These are phyloP conservation scores for Odontocerum albicorne DNA, from an alignment of 2,888 invertebrate genomes.

Conservation along the genomic window DNA sequence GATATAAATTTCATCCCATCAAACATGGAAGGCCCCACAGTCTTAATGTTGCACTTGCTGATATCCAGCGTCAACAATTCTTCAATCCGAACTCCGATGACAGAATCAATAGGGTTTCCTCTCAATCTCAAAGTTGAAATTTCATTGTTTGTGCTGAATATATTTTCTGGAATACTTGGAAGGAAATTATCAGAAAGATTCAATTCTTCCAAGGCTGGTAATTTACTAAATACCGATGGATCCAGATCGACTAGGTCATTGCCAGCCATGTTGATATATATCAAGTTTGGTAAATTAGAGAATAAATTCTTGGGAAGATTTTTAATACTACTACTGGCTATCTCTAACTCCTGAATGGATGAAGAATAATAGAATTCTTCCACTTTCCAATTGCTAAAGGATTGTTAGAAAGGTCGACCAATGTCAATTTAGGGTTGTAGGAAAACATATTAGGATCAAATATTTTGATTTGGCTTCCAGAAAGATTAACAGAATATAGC, in stretches of 20 bases:
- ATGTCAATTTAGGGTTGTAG: constrained; percentile 64
- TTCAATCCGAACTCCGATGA: constrained; percentile 62
- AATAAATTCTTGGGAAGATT: constrained; percentile 67
- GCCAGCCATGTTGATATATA: constrained; percentile 68
- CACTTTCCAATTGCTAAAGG: constrained; percentile 52
- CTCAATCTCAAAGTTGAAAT: constrained; percentile 69
- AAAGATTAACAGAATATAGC: constrained; percentile 69
- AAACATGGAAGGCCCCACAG: constrained; percentile 67
- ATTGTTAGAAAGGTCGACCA: constrained; percentile 68
- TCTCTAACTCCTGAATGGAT: constrained; percentile 69
- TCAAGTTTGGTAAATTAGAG: constrained; percentile 63
- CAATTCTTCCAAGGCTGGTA: constrained; percentile 68
- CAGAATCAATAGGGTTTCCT: constrained; percentile 66
- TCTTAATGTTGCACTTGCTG: constrained; percentile 67
- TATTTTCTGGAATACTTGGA: constrained; percentile 60
- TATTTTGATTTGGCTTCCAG: constrained; percentile 66
- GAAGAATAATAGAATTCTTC: constrained; percentile 59
- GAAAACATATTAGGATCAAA: constrained; percentile 72
- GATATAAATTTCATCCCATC: constrained; percentile 64
- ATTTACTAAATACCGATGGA: constrained; percentile 61
- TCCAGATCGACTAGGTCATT: constrained; percentile 67
- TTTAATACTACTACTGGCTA: constrained; percentile 69
- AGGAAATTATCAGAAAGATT: constrained; percentile 73
- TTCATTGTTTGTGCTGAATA: constrained; percentile 67
- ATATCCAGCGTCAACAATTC: constrained; percentile 69